Percentiles rank a stretch among this genome's conserved stretches.
phyloP scores from a whole-genome alignment of 2,113 vertebrate genomes.

The Neotoma lepida region DNA sequence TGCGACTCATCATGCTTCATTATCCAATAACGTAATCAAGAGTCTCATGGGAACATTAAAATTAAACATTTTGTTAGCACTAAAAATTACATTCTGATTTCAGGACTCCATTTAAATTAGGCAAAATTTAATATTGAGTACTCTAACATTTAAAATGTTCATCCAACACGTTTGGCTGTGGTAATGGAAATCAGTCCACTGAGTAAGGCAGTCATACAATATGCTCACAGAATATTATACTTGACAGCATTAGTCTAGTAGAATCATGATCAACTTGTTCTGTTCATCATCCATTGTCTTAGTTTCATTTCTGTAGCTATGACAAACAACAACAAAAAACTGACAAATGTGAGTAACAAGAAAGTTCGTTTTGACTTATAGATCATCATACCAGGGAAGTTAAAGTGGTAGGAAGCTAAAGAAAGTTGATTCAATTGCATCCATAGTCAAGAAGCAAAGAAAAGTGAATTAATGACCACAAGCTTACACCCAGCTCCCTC shows the following conservation, averaged over 20 bases:
- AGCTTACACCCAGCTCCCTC: no score
- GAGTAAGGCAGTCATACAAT: not conserved
- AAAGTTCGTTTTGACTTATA: not conserved
- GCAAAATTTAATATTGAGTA: not conserved
- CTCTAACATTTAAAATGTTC: not conserved
- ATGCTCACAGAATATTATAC: not conserved
- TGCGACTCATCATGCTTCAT: not conserved
- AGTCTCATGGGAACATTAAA: not conserved
- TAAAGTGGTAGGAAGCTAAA: no score
- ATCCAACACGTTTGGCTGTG: not conserved
- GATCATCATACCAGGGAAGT: not conserved
- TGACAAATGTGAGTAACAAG: not conserved
- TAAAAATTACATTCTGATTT: conserved; percentile 1
- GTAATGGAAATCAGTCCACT: not conserved
- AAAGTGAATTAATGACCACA: not conserved
- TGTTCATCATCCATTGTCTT: not conserved
- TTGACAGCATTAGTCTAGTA: not conserved
- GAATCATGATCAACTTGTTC: not conserved
- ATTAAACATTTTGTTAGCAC: not conserved
- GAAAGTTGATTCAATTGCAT: not conserved
- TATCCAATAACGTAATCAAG: not conserved
- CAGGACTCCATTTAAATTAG: not conserved
- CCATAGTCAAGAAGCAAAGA: not conserved
- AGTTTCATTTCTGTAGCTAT: not conserved
- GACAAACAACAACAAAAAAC: not conserved